Percentiles rank a stretch among this genome's conserved stretches.
Conservation (phyloP, 2,113 vertebrate species). For the Syngnathus floridae region DNA sequence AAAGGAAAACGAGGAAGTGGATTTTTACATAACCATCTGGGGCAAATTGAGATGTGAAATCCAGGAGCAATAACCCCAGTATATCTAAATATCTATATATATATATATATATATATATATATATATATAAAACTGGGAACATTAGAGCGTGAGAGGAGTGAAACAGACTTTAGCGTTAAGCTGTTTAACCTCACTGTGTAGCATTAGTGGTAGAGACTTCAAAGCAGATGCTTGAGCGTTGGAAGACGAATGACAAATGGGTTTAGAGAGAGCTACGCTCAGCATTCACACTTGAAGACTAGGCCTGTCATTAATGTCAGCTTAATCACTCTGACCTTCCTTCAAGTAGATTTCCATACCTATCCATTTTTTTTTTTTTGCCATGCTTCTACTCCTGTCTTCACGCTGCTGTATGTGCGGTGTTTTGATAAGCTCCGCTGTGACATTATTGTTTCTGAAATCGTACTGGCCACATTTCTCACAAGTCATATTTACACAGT, state of each 20-base stretch:
- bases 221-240: slow-evolving; percentile 65
- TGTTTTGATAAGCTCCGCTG: slow-evolving; percentile 38
- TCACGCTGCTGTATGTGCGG: slow-evolving; percentile 34
- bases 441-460: slow-evolving; percentile 24
- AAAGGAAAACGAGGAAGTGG: slow-evolving; percentile 41
- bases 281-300: slow-evolving; percentile 65
- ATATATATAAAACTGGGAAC: slow-evolving; percentile 55
- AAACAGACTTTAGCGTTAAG: slow-evolving; percentile 71
- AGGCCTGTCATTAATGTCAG: slow-evolving; percentile 70
- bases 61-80: slow-evolving; percentile 53
- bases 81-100: not conserved
- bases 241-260: slow-evolving; percentile 69
- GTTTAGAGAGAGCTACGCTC: slow-evolving; percentile 59
- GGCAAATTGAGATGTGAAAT: slow-evolving; percentile 72
- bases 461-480: not conserved
- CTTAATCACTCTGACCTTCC: slow-evolving; percentile 77
- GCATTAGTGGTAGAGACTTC: slow-evolving; percentile 74
- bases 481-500: not conserved
- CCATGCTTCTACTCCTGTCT: slow-evolving; percentile 43
- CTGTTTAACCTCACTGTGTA: slow-evolving; percentile 73
- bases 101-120: slow-evolving; percentile 34
- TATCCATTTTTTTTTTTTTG: slow-evolving; percentile 59
- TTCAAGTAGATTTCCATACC: slow-evolving; percentile 73
- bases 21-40: slow-evolving; percentile 49
- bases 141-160: slow-evolving; percentile 64